Evolutionary conservation across 2,113 vertebrate genomes (phyloP).

Genomic region (Nannospalax galili): DNA sequence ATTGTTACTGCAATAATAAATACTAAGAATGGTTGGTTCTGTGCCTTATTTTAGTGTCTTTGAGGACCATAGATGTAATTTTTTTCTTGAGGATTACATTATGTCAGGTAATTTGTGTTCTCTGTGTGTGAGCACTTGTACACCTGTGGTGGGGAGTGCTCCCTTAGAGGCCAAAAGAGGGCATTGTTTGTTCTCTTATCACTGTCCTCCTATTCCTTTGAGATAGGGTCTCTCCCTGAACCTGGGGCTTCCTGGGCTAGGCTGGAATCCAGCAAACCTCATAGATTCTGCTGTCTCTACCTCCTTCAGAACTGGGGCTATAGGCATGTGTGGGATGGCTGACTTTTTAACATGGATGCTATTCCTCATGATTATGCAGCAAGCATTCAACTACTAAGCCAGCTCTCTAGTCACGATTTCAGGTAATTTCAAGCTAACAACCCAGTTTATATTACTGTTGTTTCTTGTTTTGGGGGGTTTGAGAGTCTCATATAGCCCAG

Average conservation of each 20-base stretch:
- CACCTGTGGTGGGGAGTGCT: background rate
- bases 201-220: background rate
- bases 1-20: background rate
- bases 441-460: slow-evolving; percentile 31
- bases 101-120: background rate
- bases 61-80: slow-evolving; percentile 32
- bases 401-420: background rate
- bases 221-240: background rate
- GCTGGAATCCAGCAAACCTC: background rate
- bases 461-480: background rate
- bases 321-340: background rate
- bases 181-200: background rate
- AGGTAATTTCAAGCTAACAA: slow-evolving; percentile 26
- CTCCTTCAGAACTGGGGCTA: background rate
- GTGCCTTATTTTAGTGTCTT: slow-evolving; percentile 16
- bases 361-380: background rate
- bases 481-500: background rate
- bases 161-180: background rate
- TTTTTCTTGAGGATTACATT: background rate
- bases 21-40: slow-evolving; percentile 2
- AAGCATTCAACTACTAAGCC: background rate
- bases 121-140: background rate
- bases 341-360: background rate
- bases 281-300: background rate
- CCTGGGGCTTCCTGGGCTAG: background rate